Conservation (phyloP, 2,797 vertebrate species). For the Acridotheres tristis region DNA sequence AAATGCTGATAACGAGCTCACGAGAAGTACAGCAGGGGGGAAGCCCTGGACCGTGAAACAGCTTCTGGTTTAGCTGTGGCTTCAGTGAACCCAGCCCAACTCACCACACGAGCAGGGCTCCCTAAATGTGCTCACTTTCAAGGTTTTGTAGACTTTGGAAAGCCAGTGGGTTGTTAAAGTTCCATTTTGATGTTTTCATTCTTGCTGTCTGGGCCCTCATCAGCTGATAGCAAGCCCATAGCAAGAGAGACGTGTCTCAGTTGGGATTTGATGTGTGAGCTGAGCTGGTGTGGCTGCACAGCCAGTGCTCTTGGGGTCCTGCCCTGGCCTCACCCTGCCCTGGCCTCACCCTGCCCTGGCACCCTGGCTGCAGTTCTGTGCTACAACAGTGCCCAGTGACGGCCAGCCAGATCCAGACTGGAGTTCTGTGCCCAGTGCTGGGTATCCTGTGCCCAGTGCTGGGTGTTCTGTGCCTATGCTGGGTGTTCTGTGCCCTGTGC, state of each 20-base stretch:
- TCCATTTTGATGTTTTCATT: background rate
- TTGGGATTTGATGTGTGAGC: fast-evolving
- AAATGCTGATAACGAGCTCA: background rate
- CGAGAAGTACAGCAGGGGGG: fast-evolving
- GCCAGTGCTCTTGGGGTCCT: background rate
- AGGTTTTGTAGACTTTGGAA: background rate
- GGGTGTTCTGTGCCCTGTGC: too few species aligned
- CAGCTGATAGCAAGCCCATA: background rate
- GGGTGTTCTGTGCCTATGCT: too few species aligned
- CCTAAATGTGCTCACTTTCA: background rate
- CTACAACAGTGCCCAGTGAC: fast-evolving
- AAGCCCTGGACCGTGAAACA: fast-evolving
- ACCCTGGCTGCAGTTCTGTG: fast-evolving
- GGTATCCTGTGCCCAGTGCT: too few species aligned
- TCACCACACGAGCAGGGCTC: background rate
- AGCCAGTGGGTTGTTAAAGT: fast-evolving
- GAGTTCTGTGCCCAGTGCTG: fast-evolving
- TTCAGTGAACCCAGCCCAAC: background rate
- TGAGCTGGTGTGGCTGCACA: background rate
- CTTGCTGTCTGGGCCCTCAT: background rate
- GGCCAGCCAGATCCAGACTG: fast-evolving
- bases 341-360: background rate
- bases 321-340: background rate
- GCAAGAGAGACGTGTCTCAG: background rate
- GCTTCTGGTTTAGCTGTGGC: background rate